These are phyloP conservation scores for Sipha flava DNA, from an alignment of 1,140 invertebrate species.

Conservation along the genomic window DNA sequence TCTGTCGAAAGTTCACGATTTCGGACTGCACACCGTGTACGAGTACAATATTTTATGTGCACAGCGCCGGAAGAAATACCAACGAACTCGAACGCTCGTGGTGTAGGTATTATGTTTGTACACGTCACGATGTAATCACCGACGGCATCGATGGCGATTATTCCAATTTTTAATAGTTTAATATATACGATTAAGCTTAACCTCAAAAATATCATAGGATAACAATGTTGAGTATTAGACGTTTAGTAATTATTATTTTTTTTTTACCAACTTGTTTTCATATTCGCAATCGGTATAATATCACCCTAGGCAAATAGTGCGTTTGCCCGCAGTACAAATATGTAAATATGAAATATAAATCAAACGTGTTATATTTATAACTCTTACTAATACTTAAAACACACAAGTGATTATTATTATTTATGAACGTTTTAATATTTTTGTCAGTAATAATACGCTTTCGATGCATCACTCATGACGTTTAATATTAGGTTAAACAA, in stretches of 20 bases:
- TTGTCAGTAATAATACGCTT: constrained; percentile 1
- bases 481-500: neutral
- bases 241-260: constrained; percentile 9
- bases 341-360: constrained; percentile 11
- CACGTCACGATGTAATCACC: no score
- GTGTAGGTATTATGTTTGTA: no score
- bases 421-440: neutral
- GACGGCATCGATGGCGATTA: no score
- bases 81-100: no score
- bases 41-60: no score
- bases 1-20: no score
- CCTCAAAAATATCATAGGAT: neutral
- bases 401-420: neutral
- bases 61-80: no score
- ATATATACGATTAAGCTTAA: no score
- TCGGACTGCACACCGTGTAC: no score
- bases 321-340: neutral
- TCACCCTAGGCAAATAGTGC: neutral
- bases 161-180: no score
- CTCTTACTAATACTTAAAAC: neutral
- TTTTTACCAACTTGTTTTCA: neutral
- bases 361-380: neutral
- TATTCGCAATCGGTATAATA: neutral
- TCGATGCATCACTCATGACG: neutral
- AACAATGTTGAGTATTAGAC: neutral